A percentile compares a stretch with the other conserved stretches of the same genome.
These are phyloP conservation scores for Cheilosia soror DNA, from an alignment of 2,888 invertebrate species.

Conservation along the genomic window DNA sequence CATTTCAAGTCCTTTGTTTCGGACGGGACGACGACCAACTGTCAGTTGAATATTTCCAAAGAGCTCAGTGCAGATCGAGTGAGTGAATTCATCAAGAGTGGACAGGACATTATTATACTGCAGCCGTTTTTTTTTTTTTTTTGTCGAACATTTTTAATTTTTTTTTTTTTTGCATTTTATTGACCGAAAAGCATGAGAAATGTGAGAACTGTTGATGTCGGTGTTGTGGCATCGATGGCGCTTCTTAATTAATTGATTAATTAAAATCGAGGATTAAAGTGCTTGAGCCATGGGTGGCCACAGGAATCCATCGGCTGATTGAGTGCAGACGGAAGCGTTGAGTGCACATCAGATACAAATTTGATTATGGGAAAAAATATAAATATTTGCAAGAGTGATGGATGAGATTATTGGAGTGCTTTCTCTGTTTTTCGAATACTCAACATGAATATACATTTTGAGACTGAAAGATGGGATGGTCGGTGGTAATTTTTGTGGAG, in stretches of 20 bases:
- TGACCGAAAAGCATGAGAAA: constrained; percentile 16
- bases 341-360: constrained; percentile 57
- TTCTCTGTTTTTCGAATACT: not conserved
- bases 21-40: constrained; percentile 13
- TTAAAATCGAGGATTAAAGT: constrained; percentile 71
- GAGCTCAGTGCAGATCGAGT: constrained; percentile 32
- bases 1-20: constrained; percentile 52
- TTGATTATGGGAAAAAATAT: constrained; percentile 49
- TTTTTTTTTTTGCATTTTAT: constrained; percentile 7
- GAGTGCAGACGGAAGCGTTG: constrained; percentile 48
- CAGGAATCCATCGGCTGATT: constrained; percentile 58
- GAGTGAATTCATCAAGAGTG: constrained; percentile 49
- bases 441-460: not conserved
- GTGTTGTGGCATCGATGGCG: constrained; percentile 12
- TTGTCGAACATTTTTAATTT: no score
- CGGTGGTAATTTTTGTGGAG: no score
- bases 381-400: constrained; percentile 53
- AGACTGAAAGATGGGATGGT: not conserved
- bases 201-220: constrained; percentile 42
- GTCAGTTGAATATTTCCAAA: constrained; percentile 36
- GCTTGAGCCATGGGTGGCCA: constrained; percentile 57
- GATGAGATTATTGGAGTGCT: constrained; percentile 41
- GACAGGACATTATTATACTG: constrained; percentile 13
- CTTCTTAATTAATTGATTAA: constrained; percentile 71
- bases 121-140: constrained; percentile 5